Evolutionary conservation across 2,113 vertebrate species (phyloP).

Genomic region (Syrrhaptes paradoxus): DNA sequence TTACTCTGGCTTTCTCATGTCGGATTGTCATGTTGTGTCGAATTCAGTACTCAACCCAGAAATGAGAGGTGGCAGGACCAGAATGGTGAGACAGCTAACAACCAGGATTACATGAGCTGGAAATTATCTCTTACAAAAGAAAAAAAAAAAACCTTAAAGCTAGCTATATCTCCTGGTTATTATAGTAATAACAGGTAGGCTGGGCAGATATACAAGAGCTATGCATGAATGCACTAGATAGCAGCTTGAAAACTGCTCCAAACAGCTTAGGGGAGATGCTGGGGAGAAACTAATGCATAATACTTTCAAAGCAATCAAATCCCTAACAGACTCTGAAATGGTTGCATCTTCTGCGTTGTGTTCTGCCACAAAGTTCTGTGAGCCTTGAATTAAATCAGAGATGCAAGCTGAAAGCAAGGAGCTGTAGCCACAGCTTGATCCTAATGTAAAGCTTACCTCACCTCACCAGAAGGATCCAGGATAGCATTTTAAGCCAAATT

Average conservation of each 20-base stretch:
- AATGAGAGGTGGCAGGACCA: constrained; percentile 27
- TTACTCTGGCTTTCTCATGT: constrained; percentile 1
- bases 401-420: neutral
- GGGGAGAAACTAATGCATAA: neutral
- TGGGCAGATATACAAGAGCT: neutral
- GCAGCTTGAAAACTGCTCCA: neutral
- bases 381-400: neutral
- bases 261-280: neutral
- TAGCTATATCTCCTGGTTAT: neutral
- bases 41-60: neutral
- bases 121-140: neutral
- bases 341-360: neutral
- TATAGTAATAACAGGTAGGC: neutral
- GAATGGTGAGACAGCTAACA: neutral
- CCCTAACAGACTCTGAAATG: neutral
- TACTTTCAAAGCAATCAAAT: neutral
- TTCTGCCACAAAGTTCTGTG: neutral
- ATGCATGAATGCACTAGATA: neutral
- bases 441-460: neutral
- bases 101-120: neutral
- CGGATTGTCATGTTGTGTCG: neutral
- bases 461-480: neutral
- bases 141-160: neutral
- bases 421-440: neutral
- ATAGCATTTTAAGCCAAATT: neutral